Conservation (phyloP, 2,113 vertebrate species). For the Cynocephalus volans region DNA sequence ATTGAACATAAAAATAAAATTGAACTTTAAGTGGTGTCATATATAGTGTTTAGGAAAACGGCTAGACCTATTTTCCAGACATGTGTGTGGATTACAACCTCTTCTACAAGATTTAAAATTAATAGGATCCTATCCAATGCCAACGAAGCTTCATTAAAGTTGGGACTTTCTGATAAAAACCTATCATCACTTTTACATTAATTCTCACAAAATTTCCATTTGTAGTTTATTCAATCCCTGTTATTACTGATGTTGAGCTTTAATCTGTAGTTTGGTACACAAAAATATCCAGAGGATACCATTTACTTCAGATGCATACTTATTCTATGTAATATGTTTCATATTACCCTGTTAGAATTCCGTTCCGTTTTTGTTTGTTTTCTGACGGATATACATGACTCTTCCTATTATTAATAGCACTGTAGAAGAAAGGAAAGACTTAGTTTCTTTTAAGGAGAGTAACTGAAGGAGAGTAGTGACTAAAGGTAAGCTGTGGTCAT, state of each 20-base stretch:
- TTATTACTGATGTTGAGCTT: constrained; percentile 11
- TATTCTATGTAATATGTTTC: neutral
- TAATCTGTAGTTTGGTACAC: neutral
- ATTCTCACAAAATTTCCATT: constrained; percentile 13
- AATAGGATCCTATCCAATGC: neutral
- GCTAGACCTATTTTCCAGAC: neutral
- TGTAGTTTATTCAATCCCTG: neutral
- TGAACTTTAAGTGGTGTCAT: neutral
- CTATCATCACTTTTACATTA: constrained; percentile 30
- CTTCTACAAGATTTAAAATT: constrained; percentile 13
- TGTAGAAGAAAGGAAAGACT: neutral
- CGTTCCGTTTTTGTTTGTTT: constrained; percentile 27
- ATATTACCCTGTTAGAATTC: neutral
- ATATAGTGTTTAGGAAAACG: neutral
- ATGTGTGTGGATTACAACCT: neutral
- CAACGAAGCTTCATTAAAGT: constrained; percentile 9
- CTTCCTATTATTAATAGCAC: neutral
- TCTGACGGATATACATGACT: neutral
- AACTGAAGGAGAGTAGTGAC: neutral
- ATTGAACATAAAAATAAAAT: constrained; percentile 46
- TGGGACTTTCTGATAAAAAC: neutral
- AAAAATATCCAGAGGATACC: neutral
- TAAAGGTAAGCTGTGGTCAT: neutral
- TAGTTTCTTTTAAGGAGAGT: neutral
- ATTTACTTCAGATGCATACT: constrained; percentile 29